phyloP scores from a whole-genome alignment of 2,113 vertebrate species.

The Corythornis vintsioides region DNA sequence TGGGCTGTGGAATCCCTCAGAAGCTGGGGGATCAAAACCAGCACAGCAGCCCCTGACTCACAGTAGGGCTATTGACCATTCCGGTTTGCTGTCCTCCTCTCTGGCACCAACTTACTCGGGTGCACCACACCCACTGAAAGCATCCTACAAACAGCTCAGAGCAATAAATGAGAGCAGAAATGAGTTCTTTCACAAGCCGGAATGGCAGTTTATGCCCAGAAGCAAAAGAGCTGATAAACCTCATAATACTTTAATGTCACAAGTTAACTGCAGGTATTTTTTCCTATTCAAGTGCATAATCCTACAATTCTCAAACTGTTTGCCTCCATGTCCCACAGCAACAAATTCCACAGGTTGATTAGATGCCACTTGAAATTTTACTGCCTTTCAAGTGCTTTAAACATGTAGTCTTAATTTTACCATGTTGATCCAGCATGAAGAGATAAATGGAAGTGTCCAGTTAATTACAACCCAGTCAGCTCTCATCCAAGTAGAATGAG shows the following conservation, averaged over 20 bases:
- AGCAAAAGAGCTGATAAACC: constrained; percentile 56
- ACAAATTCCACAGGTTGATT: constrained; percentile 54
- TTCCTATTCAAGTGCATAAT: constrained; percentile 50
- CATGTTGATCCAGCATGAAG: neutral
- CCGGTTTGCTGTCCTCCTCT: neutral
- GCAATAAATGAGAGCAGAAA: neutral
- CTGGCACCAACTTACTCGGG: neutral
- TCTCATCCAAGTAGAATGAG: neutral
- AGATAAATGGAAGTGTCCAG: neutral
- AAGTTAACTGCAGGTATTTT: constrained; percentile 53
- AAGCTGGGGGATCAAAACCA: neutral
- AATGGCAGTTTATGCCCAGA: constrained; percentile 54
- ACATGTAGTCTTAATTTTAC: neutral
- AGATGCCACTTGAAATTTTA: constrained; percentile 16
- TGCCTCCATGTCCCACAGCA: constrained; percentile 50
- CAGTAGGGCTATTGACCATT: neutral
- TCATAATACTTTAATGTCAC: constrained; percentile 39
- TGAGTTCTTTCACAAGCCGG: constrained; percentile 2
- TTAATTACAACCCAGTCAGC: neutral
- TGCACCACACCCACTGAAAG: constrained; percentile 49
- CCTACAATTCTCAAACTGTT: constrained; percentile 12
- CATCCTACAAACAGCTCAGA: neutral
- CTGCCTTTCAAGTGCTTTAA: constrained; percentile 35
- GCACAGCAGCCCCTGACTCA: neutral
- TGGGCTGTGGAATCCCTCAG: neutral